Conservation (phyloP, 2,797 vertebrate genomes). For the Atherinosoma microstoma region DNA sequence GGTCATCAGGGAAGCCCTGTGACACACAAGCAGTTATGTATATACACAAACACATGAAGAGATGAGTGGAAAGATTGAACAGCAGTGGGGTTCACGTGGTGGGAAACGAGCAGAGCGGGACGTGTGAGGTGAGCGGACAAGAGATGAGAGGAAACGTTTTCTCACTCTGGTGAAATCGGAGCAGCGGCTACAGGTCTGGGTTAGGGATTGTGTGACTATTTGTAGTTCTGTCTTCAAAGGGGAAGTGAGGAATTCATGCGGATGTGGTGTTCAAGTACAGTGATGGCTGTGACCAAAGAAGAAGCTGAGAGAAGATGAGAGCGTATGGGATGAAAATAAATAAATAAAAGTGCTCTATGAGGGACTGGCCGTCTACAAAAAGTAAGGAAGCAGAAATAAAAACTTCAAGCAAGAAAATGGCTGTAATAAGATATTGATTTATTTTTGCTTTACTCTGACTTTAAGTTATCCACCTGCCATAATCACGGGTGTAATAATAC, state of each 20-base stretch:
- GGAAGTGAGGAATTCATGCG: conserved; percentile 53
- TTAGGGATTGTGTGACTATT: conserved; percentile 55
- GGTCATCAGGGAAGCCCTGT: conserved; percentile 78
- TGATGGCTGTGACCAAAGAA: conserved; percentile 56
- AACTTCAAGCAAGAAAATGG: background rate
- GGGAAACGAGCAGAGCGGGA: background rate
- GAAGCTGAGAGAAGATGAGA: conserved; percentile 59
- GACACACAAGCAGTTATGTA: conserved; percentile 42
- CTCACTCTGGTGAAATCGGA: conserved; percentile 49
- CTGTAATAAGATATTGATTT: too few relatives aligned
- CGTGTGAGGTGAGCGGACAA: conserved; percentile 12
- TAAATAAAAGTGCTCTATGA: conserved; percentile 29
- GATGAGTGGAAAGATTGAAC: background rate
- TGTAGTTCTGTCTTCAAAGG: conserved; percentile 62
- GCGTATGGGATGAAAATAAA: conserved; percentile 13
- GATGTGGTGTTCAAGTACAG: conserved; percentile 41
- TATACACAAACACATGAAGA: background rate
- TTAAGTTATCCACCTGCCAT: too few relatives aligned
- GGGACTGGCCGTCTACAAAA: conserved; percentile 12
- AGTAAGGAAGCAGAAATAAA: background rate
- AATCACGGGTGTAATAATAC: too few relatives aligned
- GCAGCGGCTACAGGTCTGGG: conserved; percentile 46
- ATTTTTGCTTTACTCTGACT: too few relatives aligned
- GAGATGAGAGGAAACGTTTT: conserved; percentile 24
- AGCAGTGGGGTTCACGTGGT: background rate